Percentiles rank a stretch among this genome's conserved stretches.
Conservation (phyloP, 2,113 vertebrate species). For the Brachionichthys hirsutus region DNA sequence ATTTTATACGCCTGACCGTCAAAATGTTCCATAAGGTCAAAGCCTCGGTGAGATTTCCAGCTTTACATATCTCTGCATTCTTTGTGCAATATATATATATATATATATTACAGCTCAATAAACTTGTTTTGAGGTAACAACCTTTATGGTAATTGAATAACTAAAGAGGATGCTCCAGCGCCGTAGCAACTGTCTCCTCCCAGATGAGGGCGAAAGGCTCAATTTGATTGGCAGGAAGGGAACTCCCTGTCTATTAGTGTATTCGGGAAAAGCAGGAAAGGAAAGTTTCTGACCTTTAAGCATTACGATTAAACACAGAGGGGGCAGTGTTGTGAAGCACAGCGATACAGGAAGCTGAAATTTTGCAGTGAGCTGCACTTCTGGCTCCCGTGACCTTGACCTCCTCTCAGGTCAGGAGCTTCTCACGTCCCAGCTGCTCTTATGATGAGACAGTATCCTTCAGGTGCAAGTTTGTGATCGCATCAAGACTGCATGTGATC, state of each 20-base stretch:
- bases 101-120: constrained; percentile 55
- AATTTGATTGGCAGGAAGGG: constrained; percentile 73
- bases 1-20: not conserved
- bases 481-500: not conserved
- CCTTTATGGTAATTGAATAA: constrained; percentile 69
- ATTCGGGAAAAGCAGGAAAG: constrained; percentile 42
- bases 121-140: constrained; percentile 60
- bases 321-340: constrained; percentile 43
- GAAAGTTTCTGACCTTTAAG: constrained; percentile 61
- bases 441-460: not conserved
- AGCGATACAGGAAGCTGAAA: constrained; percentile 38
- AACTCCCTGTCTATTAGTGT: constrained; percentile 73
- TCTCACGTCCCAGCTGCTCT: constrained; percentile 37
- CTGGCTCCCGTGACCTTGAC: constrained; percentile 43
- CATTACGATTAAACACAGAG: constrained; percentile 39
- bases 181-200: constrained; percentile 62
- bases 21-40: constrained; percentile 40
- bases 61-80: constrained; percentile 34
- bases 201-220: constrained; percentile 66
- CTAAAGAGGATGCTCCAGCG: constrained; percentile 69
- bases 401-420: constrained; percentile 41
- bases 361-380: constrained; percentile 20
- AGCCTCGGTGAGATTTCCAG: constrained; percentile 5
- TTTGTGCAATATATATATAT: constrained; percentile 42
- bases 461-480: not conserved